phyloP scores from a whole-genome alignment of 1,140 invertebrate species.

The Cryptotermes secundus region DNA sequence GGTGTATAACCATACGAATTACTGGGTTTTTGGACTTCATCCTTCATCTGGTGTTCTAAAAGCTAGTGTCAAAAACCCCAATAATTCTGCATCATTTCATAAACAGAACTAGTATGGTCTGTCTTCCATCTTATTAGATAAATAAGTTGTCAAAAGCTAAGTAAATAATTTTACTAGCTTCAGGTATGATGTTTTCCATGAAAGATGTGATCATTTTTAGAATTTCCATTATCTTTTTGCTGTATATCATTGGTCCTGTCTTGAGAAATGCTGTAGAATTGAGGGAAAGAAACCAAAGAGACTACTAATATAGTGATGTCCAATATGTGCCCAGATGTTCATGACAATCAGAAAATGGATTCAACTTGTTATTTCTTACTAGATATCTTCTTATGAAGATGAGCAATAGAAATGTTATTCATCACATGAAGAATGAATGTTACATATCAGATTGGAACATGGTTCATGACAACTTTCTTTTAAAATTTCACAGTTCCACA shows the following conservation, averaged over 20 bases:
- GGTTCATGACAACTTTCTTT: background rate
- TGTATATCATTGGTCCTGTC: background rate
- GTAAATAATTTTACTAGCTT: background rate
- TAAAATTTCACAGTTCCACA: background rate
- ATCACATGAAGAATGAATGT: background rate
- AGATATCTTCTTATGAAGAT: background rate
- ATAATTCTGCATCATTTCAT: background rate
- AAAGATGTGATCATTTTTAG: too few species aligned
- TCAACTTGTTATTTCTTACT: background rate
- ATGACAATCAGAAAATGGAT: background rate
- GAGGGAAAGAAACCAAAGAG: conserved; percentile 10
- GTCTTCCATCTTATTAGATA: background rate
- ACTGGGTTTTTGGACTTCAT: too few species aligned
- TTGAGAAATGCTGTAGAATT: background rate
- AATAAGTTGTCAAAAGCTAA: background rate
- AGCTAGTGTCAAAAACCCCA: too few species aligned
- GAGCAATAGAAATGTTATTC: too few species aligned
- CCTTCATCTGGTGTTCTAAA: too few species aligned
- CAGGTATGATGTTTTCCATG: background rate
- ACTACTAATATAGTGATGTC: background rate
- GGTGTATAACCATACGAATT: too few species aligned
- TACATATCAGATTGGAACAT: background rate
- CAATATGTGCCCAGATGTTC: background rate
- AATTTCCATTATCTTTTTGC: background rate
- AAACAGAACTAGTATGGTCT: background rate